phyloP scores from a whole-genome alignment of 2,113 vertebrate genomes.

The Psettodes erumei region DNA sequence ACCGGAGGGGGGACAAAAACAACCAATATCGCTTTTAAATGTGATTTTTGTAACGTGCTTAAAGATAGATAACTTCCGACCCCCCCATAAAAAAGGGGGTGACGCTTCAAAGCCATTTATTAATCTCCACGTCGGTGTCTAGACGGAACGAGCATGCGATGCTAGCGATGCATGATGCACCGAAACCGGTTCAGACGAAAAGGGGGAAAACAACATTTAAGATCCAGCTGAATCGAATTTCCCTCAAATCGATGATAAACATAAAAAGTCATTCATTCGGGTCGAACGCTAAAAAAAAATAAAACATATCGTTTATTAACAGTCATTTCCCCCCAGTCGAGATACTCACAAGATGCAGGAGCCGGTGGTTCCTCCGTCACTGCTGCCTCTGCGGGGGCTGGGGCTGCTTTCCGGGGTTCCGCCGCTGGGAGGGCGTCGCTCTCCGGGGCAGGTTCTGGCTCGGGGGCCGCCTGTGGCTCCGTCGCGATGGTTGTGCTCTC shows the following conservation, averaged over 20 bases:
- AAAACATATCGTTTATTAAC: rapidly evolving
- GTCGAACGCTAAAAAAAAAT: rapidly evolving
- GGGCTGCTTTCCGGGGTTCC: constrained; percentile 62
- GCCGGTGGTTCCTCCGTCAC: constrained; percentile 66
- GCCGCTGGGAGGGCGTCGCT: constrained; percentile 71
- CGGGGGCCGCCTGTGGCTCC: constrained; percentile 37
- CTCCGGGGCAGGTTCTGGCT: constrained; percentile 57
- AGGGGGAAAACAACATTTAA: background rate
- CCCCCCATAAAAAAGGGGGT: too few species aligned
- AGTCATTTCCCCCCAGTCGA: rapidly evolving
- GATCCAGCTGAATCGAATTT: background rate
- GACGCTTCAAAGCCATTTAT: rapidly evolving
- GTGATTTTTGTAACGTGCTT: too few species aligned
- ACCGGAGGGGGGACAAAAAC: too few species aligned
- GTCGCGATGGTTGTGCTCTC: constrained; percentile 41
- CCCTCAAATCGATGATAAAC: rapidly evolving
- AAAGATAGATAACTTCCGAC: too few species aligned
- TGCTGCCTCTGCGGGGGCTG: constrained; percentile 69
- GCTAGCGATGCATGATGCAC: constrained; percentile 18
- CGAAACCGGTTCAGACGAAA: background rate
- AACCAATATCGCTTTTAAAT: too few species aligned
- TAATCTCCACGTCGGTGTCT: background rate
- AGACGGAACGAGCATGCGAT: background rate
- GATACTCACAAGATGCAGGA: constrained; percentile 77
- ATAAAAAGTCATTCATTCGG: rapidly evolving